phyloP scores from a whole-genome alignment of 2,888 invertebrate species.

The Tinea semifulvella region DNA sequence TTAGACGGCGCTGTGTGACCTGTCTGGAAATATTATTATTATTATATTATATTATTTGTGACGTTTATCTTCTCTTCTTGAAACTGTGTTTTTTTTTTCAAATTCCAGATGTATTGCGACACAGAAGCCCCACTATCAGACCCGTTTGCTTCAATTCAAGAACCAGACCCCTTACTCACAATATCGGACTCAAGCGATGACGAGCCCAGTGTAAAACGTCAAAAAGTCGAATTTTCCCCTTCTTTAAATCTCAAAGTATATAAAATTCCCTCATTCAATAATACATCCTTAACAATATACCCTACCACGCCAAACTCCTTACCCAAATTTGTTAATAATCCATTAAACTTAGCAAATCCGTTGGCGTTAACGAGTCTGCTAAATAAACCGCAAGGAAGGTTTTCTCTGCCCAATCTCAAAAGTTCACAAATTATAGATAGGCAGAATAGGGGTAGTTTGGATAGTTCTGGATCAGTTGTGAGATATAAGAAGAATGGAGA shows the following conservation, averaged over 20 bases:
- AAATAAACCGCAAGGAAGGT: constrained; percentile 18
- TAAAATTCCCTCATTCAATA: constrained; percentile 49
- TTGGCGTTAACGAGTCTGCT: constrained; percentile 30
- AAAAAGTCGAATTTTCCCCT: constrained; percentile 36
- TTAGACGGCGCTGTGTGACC: too few species aligned
- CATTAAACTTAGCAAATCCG: constrained; percentile 49
- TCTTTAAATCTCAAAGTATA: constrained; percentile 51
- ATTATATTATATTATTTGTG: too few species aligned
- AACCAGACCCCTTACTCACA: constrained; percentile 31
- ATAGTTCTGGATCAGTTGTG: constrained; percentile 35
- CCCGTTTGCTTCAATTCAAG: constrained; percentile 30
- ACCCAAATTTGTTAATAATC: constrained; percentile 56
- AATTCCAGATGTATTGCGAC: constrained; percentile 56
- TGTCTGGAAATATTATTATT: too few species aligned
- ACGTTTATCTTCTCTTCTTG: constrained; percentile 13
- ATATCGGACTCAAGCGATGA: constrained; percentile 48
- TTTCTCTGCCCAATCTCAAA: constrained; percentile 47
- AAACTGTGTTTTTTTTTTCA: constrained; percentile 17
- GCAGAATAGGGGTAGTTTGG: constrained; percentile 24
- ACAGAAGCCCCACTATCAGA: constrained; percentile 40
- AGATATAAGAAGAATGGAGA: constrained; percentile 60
- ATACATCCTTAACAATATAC: constrained; percentile 46
- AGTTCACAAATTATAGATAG: constrained; percentile 31
- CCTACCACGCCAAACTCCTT: constrained; percentile 32
- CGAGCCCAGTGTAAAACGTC: constrained; percentile 40